Base-by-base conservation (phyloP, 2,888 invertebrate species). In the Sylvicola cinctus region DNA sequence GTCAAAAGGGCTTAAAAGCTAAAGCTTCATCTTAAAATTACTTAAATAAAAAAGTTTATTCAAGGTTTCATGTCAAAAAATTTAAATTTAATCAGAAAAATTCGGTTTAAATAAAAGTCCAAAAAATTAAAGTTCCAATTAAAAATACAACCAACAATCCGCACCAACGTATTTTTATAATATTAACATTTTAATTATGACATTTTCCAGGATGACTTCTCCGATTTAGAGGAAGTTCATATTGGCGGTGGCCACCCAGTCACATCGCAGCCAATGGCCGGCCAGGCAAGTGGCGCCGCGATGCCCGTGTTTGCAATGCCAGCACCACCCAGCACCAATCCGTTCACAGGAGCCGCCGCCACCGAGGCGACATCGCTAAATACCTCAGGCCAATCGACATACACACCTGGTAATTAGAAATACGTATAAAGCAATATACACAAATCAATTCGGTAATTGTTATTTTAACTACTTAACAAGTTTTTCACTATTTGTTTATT, bases 301-400 rank as follows among this genome's bases (percentile, higher is more conserved):
- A 54, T 51, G 43, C 49, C 55, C 4, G 54, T 47, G 2, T 54
- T 48, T 36, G 56, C 58, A 34, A 55, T 56, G 56, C 55, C 55
- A 30, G 49, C 33, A 12, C 55, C 56, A 32, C 49, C 49, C 32
- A 51, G 51, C 38, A 55, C 54, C 20, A 58, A 58, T 50, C 58
- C 58, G 12, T 58, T 58, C 39, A 54, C 55, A 10, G 23, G 12
- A 10, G 6, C 8, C 4, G 51, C 42, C 29, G 49, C 57, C 31
- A 58, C 51, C 30, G 58, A 58, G 45, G 51, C 50, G 39, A 58
- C 58, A 36, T 56, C 55, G 41, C 50, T 58, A 41, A 58, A 58
- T 46, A 49, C 53, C 44, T 48, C 55, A 42, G 58, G 54, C 45
- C 54, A 55, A 45, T 49, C 55, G 39, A 58, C 55, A 41, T 58